Evolutionary conservation across 1,140 invertebrate species (phyloP), one percentile per base, ranked within the genome.

Genomic region (Drosophila watanabei): DNA sequence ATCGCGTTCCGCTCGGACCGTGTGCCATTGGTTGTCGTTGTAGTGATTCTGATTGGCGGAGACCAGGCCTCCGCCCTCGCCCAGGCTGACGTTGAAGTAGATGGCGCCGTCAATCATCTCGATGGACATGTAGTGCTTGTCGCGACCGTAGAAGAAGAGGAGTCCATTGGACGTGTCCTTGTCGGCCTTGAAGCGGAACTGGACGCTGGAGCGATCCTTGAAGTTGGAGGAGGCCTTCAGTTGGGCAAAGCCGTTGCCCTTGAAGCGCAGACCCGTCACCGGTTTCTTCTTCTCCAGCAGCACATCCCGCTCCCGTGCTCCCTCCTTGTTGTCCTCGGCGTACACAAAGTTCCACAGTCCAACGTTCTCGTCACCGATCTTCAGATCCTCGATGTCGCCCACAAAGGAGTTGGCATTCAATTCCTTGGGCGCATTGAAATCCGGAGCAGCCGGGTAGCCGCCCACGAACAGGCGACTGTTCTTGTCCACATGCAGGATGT

Each of bases 281-380:
- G 90, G 90, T n/a, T 60, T 75, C 33, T 93, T 85, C 18, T 92
- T 76, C 24, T 90, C 92, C 5, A 92, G 33, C 37, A 93, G 60
- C 16, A 87, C 75, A 16, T 85, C 66, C 0, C 39, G 96, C 88
- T 97, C 96, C 14, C 94, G 87, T 0, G 97, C 96, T 9, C 96
- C 97, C 73, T 96, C 94, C 51, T 95, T 94, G 60, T 98, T 97
- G 41, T 97, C 96, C 41, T 96, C 96, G 30, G 95, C 96, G 46
- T 97, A 96, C 9, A 96, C 94, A 85, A 99, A 99, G 94, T 99
- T 99, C 98, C 98, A 99, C 16, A 99, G 94, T 0, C 98, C 98
- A 16, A 99, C 95, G 5, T 96, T 96, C 14, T 96, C 96, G 35
- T 98, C 97, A 18, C 98, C 98, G 76, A 99, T 97, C 56, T 96